phyloP scores from a whole-genome alignment of 2,888 invertebrate genomes.

The Mechanitis messenoides region DNA sequence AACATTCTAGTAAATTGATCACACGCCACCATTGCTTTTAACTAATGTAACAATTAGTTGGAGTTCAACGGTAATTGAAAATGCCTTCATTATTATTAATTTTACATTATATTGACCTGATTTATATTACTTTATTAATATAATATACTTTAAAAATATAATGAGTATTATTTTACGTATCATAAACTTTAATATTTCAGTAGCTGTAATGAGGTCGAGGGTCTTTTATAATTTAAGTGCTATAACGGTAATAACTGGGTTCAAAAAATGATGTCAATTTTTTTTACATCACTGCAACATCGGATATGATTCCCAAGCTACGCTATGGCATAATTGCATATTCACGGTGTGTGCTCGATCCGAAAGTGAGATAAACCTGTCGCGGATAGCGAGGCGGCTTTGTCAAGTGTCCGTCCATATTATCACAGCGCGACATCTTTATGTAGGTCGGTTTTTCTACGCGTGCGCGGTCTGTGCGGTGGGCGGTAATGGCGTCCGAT shows the following conservation, averaged over 20 bases:
- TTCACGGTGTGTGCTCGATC: slow-evolving; percentile 56
- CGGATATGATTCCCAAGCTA: slow-evolving; percentile 46
- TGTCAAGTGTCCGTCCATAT: slow-evolving; percentile 63
- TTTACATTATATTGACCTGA: background rate
- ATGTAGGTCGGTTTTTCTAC: slow-evolving; percentile 66
- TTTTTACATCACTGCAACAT: no score
- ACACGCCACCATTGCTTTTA: slow-evolving; percentile 8
- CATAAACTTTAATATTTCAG: no score
- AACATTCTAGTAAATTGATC: slow-evolving; percentile 13
- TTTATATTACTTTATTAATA: no score
- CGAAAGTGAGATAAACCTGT: slow-evolving; percentile 49
- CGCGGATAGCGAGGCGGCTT: slow-evolving; percentile 48
- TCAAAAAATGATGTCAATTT: slow-evolving; percentile 30
- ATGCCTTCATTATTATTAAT: slow-evolving; percentile 12
- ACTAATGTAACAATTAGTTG: slow-evolving; percentile 18
- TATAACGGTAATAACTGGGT: slow-evolving; percentile 22
- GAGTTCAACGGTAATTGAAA: slow-evolving; percentile 13
- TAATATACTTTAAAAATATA: no score
- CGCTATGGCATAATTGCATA: slow-evolving; percentile 60
- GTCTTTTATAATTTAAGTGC: no score
- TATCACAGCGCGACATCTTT: slow-evolving; percentile 68
- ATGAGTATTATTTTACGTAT: no score
- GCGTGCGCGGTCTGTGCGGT: slow-evolving; percentile 65
- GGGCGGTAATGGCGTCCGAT: slow-evolving; percentile 72
- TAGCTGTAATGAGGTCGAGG: no score